A percentile compares a stretch with the other conserved stretches of the same genome.
Evolutionary conservation across 2,113 vertebrate genomes (phyloP).

Genomic region (Herpetotheres cachinnans): DNA sequence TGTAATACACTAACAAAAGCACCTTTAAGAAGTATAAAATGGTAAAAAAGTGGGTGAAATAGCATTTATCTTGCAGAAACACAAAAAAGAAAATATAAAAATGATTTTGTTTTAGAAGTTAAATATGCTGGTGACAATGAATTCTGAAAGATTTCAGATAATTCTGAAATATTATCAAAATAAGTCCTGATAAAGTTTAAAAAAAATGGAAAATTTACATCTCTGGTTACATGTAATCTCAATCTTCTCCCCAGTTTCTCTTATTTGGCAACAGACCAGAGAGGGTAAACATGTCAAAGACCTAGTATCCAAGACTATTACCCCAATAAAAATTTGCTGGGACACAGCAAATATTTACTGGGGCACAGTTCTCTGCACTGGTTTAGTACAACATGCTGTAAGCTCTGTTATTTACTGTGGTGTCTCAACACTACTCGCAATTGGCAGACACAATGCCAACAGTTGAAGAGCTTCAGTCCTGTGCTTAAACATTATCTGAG

Average conservation of each 20-base stretch:
- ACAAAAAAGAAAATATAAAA: not conserved
- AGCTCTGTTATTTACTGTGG: not conserved
- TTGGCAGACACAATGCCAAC: not conserved
- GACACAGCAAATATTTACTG: not conserved
- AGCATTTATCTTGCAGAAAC: not conserved
- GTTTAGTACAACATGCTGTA: not conserved
- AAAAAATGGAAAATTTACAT: not conserved
- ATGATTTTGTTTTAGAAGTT: not conserved
- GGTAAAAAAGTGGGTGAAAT: not conserved
- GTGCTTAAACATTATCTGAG: not conserved
- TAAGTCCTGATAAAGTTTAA: not conserved
- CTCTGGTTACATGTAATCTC: not conserved
- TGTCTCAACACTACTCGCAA: not conserved
- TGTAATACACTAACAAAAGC: not conserved
- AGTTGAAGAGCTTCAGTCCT: not conserved
- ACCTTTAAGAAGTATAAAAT: not conserved
- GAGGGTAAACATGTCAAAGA: not conserved
- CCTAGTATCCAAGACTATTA: not conserved
- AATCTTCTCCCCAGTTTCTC: not conserved
- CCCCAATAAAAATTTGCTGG: not conserved
- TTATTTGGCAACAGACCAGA: not conserved
- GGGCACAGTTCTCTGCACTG: not conserved
- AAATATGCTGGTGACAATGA: not conserved
- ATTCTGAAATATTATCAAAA: too few relatives aligned
- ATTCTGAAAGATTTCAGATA: not conserved